These are phyloP conservation scores for Drosophila ohnishii DNA, from an alignment of 1,140 invertebrate species.

Conservation along the genomic window DNA sequence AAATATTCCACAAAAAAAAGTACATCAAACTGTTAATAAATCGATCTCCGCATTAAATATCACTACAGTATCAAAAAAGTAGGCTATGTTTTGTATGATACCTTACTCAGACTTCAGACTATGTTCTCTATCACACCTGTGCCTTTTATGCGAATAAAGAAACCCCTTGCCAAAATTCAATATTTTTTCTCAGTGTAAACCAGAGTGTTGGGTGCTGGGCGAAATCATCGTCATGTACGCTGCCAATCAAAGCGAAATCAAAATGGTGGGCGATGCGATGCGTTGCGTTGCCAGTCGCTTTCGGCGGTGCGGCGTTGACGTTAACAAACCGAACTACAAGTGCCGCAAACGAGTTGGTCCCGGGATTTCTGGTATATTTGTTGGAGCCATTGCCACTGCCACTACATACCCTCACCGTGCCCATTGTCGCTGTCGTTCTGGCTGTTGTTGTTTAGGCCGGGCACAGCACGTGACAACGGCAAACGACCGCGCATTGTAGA, in stretches of 20 bases:
- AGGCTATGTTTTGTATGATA: neutral
- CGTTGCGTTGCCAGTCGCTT: neutral
- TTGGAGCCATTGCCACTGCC: conserved; percentile 5
- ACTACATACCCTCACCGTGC: neutral
- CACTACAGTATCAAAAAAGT: too few species aligned
- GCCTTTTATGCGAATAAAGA: neutral
- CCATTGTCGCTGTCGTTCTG: neutral
- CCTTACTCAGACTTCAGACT: neutral
- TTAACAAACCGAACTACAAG: conserved; percentile 77
- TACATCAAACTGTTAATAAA: too few species aligned
- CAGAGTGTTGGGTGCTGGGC: conserved; percentile 22
- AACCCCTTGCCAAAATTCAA: neutral
- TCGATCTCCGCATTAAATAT: too few species aligned
- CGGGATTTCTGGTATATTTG: conserved; percentile 27
- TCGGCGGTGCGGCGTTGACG: conserved; percentile 51
- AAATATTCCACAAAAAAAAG: too few species aligned
- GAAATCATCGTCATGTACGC: conserved; percentile 61
- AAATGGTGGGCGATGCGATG: conserved; percentile 58
- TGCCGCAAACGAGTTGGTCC: conserved; percentile 67
- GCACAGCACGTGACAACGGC: conserved; percentile 72
- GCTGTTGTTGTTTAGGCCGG: conserved; percentile 46
- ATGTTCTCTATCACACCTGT: too few species aligned
- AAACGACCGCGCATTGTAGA: conserved; percentile 61
- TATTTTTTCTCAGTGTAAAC: conserved; percentile 4
- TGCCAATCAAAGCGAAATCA: conserved; percentile 75